Evolutionary conservation across 2,113 vertebrate species (phyloP), one percentile per base, ranked within the genome.

Genomic region (Macquaria ambigua): DNA sequence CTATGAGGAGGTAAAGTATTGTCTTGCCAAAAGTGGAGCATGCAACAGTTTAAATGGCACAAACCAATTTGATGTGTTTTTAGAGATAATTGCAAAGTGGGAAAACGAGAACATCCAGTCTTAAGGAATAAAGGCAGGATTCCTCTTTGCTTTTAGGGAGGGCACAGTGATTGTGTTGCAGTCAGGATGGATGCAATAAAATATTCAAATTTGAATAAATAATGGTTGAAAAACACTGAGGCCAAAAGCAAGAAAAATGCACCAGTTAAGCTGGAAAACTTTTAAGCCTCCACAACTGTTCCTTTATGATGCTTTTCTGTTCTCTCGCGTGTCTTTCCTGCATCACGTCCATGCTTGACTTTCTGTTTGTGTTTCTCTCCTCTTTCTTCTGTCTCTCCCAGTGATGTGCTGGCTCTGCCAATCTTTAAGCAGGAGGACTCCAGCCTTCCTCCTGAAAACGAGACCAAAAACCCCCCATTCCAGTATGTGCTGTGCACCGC

Each of bases 391-490:
- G 6, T 81, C 6, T 62, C 31, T 68, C 18, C 12, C 89, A 99
- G 98, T 56, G 98, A 99, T 88, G 98, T 99, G 81, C 97, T 99
- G 21, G 98, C 98, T n/a, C 95, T 99, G 87, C 98, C 98, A 73
- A 99, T 99, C 95, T 99, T 99, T 91, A 99, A 99, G 92, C 98
- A 99, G 95, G 98, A 99, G 92, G 98, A 99, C 84, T 97, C 98
- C 14, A 98, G 94, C 86, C 91, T 99, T 87, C 97, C 98, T 6
- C 87, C 97, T 0, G 97, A 98, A 80, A 95, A 73, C 11, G 98
- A 98, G 91, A 97, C 97, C 92, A 99, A 99, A 93, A 97, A 98
- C 12, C 96, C 98, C 77, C 98, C 98, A 74, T 99, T 99, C 95
- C 98, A 99, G 84, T 99, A 99, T 53, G 98, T 99, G 41, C 96